These are phyloP conservation scores for Gastrophryne carolinensis DNA, from an alignment of 2,797 vertebrate genomes.

Conservation along the genomic window DNA sequence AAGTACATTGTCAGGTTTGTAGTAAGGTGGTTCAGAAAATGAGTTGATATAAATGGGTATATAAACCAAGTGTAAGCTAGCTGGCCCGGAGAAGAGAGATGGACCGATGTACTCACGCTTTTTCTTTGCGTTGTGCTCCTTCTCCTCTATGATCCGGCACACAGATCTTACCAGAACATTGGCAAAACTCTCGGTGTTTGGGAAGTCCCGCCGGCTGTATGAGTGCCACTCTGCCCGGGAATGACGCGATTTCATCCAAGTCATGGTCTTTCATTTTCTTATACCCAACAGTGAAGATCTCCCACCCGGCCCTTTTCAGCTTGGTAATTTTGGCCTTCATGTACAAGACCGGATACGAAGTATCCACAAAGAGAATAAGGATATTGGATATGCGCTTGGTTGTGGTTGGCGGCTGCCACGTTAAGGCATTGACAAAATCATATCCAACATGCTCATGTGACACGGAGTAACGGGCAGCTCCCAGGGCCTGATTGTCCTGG, in stretches of 20 bases:
- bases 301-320: background rate
- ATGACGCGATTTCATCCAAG: background rate
- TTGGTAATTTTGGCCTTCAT: slow-evolving; percentile 1
- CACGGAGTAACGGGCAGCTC: background rate
- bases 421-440: background rate
- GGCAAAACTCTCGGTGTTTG: background rate
- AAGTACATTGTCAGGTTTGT: no score
- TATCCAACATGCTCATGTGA: background rate
- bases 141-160: slow-evolving; percentile 4
- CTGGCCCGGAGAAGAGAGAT: no score
- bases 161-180: background rate
- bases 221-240: background rate
- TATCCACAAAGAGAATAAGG: background rate
- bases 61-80: no score
- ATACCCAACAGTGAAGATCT: background rate
- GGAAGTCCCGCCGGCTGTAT: background rate
- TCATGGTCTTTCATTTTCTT: background rate
- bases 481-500: background rate
- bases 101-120: slow-evolving; percentile 12
- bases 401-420: background rate
- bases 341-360: background rate
- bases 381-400: background rate
- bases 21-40: no score
- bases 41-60: no score
- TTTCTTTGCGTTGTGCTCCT: background rate